Evolutionary conservation across 2,113 vertebrate species (phyloP), one percentile per base, ranked within the genome.

Genomic region (Merops nubicus): DNA sequence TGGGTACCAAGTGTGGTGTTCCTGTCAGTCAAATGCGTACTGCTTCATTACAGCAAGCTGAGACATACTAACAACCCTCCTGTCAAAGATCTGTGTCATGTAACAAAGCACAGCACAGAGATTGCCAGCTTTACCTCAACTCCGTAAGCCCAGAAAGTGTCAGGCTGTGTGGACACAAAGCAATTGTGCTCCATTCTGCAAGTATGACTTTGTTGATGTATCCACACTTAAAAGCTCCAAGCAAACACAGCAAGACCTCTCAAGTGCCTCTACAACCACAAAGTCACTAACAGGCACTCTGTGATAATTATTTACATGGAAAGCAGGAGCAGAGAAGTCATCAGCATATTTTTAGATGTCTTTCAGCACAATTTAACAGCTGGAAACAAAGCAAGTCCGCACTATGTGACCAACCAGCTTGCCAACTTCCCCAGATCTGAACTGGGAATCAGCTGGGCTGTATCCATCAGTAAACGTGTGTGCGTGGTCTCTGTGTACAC

Each of bases 321-420:
- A 96, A 92, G 69, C 79, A 91, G 43, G 19, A 77, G 63, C 8
- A 2, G 34, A 88, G 84, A 90, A 95, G 75, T 36, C 77, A 78
- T 79, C 69, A 68, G 91, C 3, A 6, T 97, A 96, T 96, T 97
- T 97, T 97, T 94, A 96, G 96, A 85, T 62, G 47, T 93, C 93
- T 96, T 92, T 89, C 87, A 96, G 94, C 86, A 74, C 87, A 85
- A 85, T 95, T 94, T 94, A 94, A 83, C 92, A 91, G 92, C 76
- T 56, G 59, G 95, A 96, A 97, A 95, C 94, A 84, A 91, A 65
- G 73, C 87, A 95, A 96, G 86, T 97, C 96, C 96, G 95, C 82
- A 84, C 79, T 77, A 70, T 69, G 65, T 84, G 84, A 94, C 57
- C 68, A 69, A 59, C 23, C 82, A 87, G 93, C 73, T 31, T 92